These are phyloP conservation scores for Phataginus tetradactyla DNA, from an alignment of 2,797 vertebrate species.

Conservation along the genomic window DNA sequence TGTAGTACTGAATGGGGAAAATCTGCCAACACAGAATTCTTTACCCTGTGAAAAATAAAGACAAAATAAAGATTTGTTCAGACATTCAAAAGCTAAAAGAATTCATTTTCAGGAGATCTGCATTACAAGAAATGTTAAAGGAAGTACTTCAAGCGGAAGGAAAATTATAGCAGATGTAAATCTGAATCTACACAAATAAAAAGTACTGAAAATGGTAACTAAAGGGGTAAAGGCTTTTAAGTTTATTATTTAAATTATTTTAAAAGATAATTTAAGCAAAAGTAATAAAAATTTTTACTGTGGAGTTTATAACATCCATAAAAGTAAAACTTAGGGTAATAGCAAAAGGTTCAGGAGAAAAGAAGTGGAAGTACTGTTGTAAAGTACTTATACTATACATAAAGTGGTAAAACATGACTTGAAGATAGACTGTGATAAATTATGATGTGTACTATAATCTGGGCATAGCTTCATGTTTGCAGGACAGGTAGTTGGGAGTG, in stretches of 20 bases:
- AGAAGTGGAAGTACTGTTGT: background rate
- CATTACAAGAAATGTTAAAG: conserved; percentile 13
- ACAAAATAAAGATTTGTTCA: conserved; percentile 20
- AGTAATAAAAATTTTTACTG: background rate
- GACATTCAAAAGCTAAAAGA: conserved; percentile 45
- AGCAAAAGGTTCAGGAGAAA: background rate
- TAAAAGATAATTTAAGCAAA: conserved; percentile 35
- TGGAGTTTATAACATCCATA: background rate
- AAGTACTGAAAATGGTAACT: background rate
- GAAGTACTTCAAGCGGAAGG: conserved; percentile 4
- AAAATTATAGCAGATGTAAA: background rate
- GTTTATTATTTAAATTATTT: conserved; percentile 37
- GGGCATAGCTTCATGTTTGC: background rate
- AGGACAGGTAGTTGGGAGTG: background rate
- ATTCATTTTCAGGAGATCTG: conserved; percentile 39
- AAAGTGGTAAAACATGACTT: background rate
- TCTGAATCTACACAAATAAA: conserved; percentile 9
- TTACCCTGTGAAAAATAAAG: background rate
- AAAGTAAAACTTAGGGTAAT: background rate
- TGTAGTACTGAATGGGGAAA: background rate
- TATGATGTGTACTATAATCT: background rate
- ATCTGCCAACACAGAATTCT: conserved; percentile 23
- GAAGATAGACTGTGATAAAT: background rate
- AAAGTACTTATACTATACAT: background rate
- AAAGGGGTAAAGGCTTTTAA: background rate